Conservation (phyloP, 2,113 vertebrate species). For the Psittacara wagleri region DNA sequence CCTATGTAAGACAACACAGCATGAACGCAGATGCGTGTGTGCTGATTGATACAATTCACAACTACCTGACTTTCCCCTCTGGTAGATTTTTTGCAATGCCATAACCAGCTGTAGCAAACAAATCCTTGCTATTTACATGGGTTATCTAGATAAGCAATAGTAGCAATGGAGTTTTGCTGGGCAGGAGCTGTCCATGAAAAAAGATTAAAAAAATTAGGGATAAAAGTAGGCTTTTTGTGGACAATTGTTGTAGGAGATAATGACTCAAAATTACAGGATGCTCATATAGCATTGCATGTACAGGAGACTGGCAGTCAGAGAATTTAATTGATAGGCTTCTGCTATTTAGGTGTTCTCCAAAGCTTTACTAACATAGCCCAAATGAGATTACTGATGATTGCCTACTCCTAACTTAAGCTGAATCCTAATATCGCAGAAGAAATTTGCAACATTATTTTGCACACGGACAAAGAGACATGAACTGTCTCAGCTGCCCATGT, state of each 20-base stretch:
- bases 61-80: not conserved
- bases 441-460: not conserved
- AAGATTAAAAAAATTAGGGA: not conserved
- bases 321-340: not conserved
- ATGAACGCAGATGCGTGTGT: not conserved
- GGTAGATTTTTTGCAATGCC: not conserved
- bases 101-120: not conserved
- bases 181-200: not conserved
- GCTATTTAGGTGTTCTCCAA: not conserved
- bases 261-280: not conserved
- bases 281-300: not conserved
- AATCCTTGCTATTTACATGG: not conserved
- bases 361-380: not conserved
- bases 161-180: not conserved
- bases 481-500: not conserved
- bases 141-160: not conserved
- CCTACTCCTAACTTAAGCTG: not conserved
- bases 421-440: not conserved
- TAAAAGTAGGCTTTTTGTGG: not conserved
- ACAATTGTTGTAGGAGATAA: not conserved
- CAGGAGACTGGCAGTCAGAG: not conserved
- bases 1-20: not conserved
- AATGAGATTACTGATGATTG: not conserved
- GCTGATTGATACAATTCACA: not conserved
- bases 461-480: not conserved